Conservation (phyloP, 2,797 vertebrate species). For the Pseudochaenichthys georgianus region DNA sequence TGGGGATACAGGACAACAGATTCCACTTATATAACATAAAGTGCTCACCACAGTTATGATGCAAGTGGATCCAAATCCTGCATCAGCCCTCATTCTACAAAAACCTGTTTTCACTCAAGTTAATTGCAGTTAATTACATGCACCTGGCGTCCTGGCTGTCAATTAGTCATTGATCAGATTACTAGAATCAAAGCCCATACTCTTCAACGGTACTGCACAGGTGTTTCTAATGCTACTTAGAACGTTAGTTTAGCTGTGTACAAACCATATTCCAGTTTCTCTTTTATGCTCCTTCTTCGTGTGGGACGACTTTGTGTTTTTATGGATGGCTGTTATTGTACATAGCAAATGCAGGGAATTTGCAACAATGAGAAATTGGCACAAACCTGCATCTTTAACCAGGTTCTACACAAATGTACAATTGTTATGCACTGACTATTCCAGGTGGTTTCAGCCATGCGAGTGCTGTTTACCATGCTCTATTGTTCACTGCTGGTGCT, state of each 20-base stretch:
- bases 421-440: not conserved
- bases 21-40: not conserved
- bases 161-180: slow-evolving; percentile 4
- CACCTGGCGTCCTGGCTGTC: not conserved
- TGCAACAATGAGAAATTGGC: not conserved
- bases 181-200: not conserved
- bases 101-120: not conserved
- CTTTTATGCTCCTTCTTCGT: not conserved
- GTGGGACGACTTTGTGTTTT: not conserved
- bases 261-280: not conserved
- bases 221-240: slow-evolving; percentile 15
- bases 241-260: not conserved
- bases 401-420: not conserved
- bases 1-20: not conserved
- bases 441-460: not conserved
- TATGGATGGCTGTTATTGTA: not conserved
- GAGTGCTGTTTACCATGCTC: not conserved
- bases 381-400: not conserved
- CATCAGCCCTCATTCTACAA: not conserved
- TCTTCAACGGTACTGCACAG: not conserved
- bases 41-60: not conserved
- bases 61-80: not conserved
- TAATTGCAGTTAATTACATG: slow-evolving; percentile 5
- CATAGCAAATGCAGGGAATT: not conserved
- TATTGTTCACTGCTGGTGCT: not conserved